These are phyloP conservation scores for Tetranychus truncatus DNA, from an alignment of 2,888 invertebrate species.

Conservation along the genomic window DNA sequence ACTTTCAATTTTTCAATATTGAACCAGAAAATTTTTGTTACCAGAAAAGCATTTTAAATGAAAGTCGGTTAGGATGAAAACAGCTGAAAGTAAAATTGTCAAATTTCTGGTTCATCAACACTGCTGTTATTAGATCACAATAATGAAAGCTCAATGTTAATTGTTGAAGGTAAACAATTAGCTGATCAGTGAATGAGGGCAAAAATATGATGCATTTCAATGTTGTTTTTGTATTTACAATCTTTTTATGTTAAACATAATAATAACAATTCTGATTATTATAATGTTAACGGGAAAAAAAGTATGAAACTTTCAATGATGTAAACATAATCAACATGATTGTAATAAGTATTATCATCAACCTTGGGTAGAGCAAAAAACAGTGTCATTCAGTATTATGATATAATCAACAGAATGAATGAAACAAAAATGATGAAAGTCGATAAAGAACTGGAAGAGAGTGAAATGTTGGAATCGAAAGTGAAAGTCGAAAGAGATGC, in stretches of 20 bases:
- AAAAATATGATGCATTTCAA: neutral
- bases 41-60: too few species aligned
- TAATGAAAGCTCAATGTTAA: neutral
- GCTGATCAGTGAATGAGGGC: neutral
- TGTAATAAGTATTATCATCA: neutral
- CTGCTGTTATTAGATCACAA: neutral
- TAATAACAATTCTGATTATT: too few species aligned
- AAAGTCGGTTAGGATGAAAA: too few species aligned
- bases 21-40: too few species aligned
- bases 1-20: too few species aligned
- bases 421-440: neutral
- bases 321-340: conserved; percentile 1
- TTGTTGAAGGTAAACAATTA: neutral
- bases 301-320: neutral
- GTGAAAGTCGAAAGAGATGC: neutral
- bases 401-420: neutral
- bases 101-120: neutral
- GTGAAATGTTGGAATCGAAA: neutral
- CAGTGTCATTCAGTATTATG: neutral
- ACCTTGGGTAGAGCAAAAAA: neutral
- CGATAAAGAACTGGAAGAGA: neutral
- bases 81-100: neutral
- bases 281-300: too few species aligned
- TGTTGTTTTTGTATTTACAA: too few species aligned
- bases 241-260: too few species aligned